phyloP scores from a whole-genome alignment of 1,140 invertebrate species.

The Penaeus chinensis region DNA sequence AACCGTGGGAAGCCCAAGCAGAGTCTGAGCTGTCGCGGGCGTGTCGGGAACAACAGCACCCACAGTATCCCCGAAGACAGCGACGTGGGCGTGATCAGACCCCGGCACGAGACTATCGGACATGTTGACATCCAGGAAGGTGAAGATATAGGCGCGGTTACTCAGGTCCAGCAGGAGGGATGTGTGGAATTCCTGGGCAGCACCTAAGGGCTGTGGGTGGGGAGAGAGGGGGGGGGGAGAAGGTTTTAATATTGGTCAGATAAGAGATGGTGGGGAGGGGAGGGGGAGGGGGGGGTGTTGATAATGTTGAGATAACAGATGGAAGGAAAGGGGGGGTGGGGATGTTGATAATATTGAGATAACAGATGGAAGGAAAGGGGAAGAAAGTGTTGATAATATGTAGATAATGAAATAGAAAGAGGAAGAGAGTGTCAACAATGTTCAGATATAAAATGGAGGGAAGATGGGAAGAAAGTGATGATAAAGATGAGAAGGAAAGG shows the following conservation, averaged over 20 bases:
- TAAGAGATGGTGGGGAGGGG: background rate
- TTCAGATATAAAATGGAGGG: too few relatives aligned
- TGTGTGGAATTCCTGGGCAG: constrained; percentile 91
- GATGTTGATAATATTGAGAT: background rate
- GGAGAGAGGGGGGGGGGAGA: background rate
- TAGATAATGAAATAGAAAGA: background rate
- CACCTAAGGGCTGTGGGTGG: constrained; percentile 81
- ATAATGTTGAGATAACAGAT: background rate
- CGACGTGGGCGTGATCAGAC: constrained; percentile 87
- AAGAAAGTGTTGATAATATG: background rate
- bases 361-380: background rate
- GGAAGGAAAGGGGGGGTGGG: background rate
- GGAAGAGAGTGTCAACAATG: background rate
- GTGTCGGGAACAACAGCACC: constrained; percentile 89
- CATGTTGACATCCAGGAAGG: constrained; percentile 94
- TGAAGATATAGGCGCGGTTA: constrained; percentile 90
- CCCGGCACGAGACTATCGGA: constrained; percentile 93
- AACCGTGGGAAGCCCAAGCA: constrained; percentile 84
- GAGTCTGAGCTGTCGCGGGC: constrained; percentile 83
- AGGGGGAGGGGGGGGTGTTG: background rate
- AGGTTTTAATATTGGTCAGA: background rate
- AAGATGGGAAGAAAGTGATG: too few relatives aligned
- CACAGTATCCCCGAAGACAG: constrained; percentile 93
- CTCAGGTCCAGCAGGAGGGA: constrained; percentile 91
- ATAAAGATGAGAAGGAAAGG: constrained; percentile 22